phyloP scores from a whole-genome alignment of 1,140 invertebrate genomes.

The Procambarus clarkii region DNA sequence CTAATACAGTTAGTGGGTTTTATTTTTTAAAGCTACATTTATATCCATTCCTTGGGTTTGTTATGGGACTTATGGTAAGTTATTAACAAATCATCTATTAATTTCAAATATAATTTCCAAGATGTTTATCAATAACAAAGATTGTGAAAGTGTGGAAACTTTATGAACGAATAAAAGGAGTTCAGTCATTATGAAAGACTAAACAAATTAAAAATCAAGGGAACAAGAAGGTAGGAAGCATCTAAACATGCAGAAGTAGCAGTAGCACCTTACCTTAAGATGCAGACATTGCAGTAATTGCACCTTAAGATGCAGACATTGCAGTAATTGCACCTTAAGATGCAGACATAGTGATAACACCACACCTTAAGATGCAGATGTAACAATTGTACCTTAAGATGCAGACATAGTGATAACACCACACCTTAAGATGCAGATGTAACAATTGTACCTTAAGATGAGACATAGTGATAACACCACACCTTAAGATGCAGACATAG shows the following conservation, averaged over 20 bases:
- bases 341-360: too few relatives aligned
- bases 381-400: too few relatives aligned
- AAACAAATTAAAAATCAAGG: background rate
- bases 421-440: too few relatives aligned
- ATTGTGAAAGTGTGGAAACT: background rate
- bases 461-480: too few relatives aligned
- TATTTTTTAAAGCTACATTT: background rate
- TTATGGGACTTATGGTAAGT: background rate
- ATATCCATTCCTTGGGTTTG: background rate
- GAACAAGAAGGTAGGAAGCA: background rate
- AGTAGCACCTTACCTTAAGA: background rate
- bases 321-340: too few relatives aligned
- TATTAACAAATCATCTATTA: background rate
- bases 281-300: too few relatives aligned
- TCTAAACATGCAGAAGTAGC: background rate
- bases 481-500: too few relatives aligned
- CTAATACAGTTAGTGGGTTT: background rate
- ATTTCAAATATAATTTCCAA: background rate
- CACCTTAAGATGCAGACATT: too few relatives aligned
- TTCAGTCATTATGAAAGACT: background rate
- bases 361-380: too few relatives aligned
- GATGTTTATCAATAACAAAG: background rate
- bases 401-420: too few relatives aligned
- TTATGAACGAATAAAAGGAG: background rate
- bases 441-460: too few relatives aligned